These are phyloP conservation scores for Brachypodius melanocephalos DNA, from an alignment of 2,113 vertebrate species.

Conservation along the genomic window DNA sequence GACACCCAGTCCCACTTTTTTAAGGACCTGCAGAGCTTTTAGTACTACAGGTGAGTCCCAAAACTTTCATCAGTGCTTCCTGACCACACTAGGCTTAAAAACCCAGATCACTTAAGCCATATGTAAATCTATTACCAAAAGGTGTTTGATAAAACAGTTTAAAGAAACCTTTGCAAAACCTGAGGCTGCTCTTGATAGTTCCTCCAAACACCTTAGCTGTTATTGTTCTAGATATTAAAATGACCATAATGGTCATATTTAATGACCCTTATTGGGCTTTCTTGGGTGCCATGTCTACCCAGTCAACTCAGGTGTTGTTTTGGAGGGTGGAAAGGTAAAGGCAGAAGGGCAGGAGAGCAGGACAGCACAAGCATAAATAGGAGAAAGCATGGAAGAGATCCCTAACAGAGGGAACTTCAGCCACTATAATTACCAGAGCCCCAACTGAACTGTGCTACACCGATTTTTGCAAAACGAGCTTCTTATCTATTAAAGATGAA, in stretches of 20 bases:
- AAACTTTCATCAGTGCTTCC: neutral
- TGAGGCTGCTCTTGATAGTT: neutral
- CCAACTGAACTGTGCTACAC: neutral
- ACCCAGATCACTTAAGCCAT: neutral
- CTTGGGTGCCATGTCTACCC: neutral
- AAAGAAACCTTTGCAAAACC: neutral
- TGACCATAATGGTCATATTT: neutral
- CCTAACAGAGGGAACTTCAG: neutral
- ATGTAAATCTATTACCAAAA: neutral
- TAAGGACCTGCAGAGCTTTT: neutral
- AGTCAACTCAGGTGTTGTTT: neutral
- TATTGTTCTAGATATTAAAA: neutral
- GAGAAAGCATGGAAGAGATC: neutral
- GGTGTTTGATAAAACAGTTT: neutral
- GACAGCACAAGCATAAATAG: neutral
- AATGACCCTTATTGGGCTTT: neutral
- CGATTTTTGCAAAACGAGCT: neutral
- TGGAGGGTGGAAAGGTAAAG: neutral
- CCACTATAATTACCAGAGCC: neutral
- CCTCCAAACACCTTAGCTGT: neutral
- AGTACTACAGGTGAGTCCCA: neutral
- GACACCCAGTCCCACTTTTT: neutral
- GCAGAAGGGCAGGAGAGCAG: neutral
- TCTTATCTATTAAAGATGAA: slow-evolving; percentile 50
- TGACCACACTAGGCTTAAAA: neutral